Percentiles rank a stretch among this genome's conserved stretches.
These are phyloP conservation scores for Laterallus jamaicensis DNA, from an alignment of 2,113 vertebrate genomes.

Conservation along the genomic window DNA sequence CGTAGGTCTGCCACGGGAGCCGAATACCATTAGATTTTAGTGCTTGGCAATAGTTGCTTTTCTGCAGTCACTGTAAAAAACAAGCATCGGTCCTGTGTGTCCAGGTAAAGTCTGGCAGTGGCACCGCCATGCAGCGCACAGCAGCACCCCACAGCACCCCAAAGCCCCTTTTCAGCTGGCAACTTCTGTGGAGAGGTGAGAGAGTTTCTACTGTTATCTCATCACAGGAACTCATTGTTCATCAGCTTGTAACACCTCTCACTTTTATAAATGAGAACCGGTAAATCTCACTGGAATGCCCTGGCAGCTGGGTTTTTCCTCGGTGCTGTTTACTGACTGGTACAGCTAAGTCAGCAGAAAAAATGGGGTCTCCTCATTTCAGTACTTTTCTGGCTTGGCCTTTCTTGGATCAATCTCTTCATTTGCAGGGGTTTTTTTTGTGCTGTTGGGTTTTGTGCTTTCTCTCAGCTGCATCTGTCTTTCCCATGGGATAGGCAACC, in stretches of 20 bases:
- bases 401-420: not conserved
- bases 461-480: not conserved
- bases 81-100: not conserved
- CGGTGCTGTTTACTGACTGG: not conserved
- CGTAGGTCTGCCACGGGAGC: fast-evolving
- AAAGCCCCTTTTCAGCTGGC: no score
- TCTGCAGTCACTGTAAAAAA: not conserved
- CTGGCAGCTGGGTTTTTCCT: not conserved
- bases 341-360: not conserved
- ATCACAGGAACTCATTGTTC: not conserved
- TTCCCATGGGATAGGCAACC: fast-evolving
- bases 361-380: not conserved
- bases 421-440: not conserved
- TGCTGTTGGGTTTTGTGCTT: not conserved
- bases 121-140: not conserved
- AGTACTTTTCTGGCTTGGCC: not conserved
- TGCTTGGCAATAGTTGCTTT: not conserved
- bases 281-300: not conserved
- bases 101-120: not conserved
- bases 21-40: not conserved
- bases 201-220: not conserved
- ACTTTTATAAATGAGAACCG: not conserved
- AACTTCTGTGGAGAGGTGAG: not conserved
- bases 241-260: not conserved
- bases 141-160: not conserved